Percentiles rank a stretch among this genome's conserved stretches.
phyloP scores from a whole-genome alignment of 1,140 invertebrate genomes.

The Rhopalosiphum maidis region DNA sequence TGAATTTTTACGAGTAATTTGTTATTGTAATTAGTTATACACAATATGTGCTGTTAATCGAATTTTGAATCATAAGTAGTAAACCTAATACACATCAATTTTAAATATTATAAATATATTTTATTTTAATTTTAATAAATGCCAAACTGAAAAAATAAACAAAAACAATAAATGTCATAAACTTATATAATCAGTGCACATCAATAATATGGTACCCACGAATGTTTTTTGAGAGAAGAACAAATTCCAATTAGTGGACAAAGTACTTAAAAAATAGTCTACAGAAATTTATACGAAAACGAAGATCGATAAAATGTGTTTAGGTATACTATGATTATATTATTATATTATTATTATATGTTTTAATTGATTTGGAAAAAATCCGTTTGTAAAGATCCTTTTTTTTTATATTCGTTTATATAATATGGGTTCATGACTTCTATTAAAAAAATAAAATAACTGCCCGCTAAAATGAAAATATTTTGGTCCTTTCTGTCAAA shows the following conservation, averaged over 20 bases:
- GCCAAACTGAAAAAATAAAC: not conserved
- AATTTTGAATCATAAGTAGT: not conserved
- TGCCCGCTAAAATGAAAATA: not conserved
- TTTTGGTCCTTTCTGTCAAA: not conserved
- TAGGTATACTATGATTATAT: not conserved
- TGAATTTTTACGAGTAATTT: too few species aligned
- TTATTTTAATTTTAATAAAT: not conserved
- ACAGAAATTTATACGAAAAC: not conserved
- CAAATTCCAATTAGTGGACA: not conserved
- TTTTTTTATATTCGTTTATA: not conserved
- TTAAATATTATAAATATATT: not conserved
- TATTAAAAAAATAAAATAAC: not conserved
- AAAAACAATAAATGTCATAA: not conserved
- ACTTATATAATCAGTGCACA: not conserved
- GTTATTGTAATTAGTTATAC: not conserved
- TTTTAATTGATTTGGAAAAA: not conserved
- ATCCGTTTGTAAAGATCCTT: not conserved
- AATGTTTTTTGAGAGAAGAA: not conserved
- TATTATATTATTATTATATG: too few species aligned
- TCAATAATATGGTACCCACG: not conserved
- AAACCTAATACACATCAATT: not conserved
- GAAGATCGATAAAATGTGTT: not conserved
- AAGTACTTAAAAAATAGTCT: not conserved
- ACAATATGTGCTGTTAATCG: not conserved
- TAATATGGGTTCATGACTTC: not conserved